Evolutionary conservation across 1,140 invertebrate species (phyloP), one percentile per base, ranked within the genome.

Genomic region (Drosophila quadrilineata): DNA sequence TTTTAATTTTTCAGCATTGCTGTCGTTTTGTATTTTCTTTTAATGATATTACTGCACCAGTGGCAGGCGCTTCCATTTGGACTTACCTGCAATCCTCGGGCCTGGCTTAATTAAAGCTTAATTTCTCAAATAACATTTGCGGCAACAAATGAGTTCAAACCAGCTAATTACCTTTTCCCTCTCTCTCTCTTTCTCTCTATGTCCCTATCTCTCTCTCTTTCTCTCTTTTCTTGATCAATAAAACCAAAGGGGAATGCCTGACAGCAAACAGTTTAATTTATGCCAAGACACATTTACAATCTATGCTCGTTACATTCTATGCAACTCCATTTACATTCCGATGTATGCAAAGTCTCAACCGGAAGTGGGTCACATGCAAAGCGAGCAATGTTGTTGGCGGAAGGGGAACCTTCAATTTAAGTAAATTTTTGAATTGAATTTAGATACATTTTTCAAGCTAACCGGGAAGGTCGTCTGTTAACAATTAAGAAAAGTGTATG

Each of bases 401-500:
- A n/a, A n/a, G n/a, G n/a, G n/a, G n/a, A n/a, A n/a, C n/a, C n/a
- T n/a, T n/a, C n/a, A n/a, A n/a, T n/a, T n/a, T n/a, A n/a, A n/a
- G n/a, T n/a, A n/a, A n/a, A n/a, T n/a, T n/a, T n/a, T n/a, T n/a
- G n/a, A n/a, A n/a, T n/a, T n/a, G n/a, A n/a, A n/a, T n/a, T n/a
- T n/a, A n/a, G n/a, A n/a, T n/a, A n/a, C n/a, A n/a, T n/a, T n/a
- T n/a, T n/a, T n/a, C n/a, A n/a, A n/a, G n/a, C n/a, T n/a, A n/a
- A n/a, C n/a, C n/a, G n/a, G n/a, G n/a, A n/a, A 26, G 28, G 24
- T 26, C 41, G 14, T 29, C 22, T 38, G 16, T 49, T 62, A 36
- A 24, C 76, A 80, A 80, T 80, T 80, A 80, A 75, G 76, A 82
- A 80, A 80, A 82, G 82, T n/a, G n/a, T n/a, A n/a, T 80, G 67